A percentile compares a stretch with the other conserved stretches of the same genome.
Conservation (phyloP, 2,888 invertebrate genomes). For the Hedychridium roseum region DNA sequence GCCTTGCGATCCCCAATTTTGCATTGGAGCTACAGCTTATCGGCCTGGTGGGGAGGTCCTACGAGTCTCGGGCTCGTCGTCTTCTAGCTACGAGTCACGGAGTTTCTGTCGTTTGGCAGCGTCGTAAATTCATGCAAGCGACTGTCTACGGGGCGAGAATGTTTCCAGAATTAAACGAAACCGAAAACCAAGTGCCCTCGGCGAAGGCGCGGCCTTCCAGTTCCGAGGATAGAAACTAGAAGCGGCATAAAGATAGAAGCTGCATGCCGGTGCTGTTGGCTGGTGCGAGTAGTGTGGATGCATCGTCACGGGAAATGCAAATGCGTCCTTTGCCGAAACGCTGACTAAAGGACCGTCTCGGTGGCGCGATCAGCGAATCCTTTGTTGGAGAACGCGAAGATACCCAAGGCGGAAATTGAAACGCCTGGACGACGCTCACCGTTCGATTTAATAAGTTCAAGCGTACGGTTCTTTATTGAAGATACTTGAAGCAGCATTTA, state of each 20-base stretch:
- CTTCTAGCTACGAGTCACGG: too few relatives aligned
- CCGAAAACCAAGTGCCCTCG: slow-evolving; percentile 3
- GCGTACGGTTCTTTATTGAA: too few relatives aligned
- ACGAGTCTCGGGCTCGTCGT: too few relatives aligned
- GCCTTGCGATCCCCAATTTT: slow-evolving; percentile 40
- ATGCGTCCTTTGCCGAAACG: slow-evolving; percentile 16
- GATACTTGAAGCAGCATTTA: too few relatives aligned
- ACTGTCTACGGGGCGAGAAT: too few relatives aligned
- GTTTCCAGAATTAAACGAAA: slow-evolving; percentile 19
- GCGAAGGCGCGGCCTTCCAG: slow-evolving; percentile 13
- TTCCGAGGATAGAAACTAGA: slow-evolving; percentile 6
- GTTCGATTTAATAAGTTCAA: too few relatives aligned
- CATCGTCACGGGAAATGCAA: slow-evolving; percentile 22
- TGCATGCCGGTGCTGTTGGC: neutral
- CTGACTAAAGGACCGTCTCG: slow-evolving; percentile 12
- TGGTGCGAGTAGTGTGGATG: too few relatives aligned
- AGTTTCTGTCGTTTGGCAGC: too few relatives aligned
- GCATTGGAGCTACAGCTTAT: slow-evolving; percentile 17
- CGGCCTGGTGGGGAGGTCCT: too few relatives aligned
- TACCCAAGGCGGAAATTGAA: too few relatives aligned
- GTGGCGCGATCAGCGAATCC: neutral
- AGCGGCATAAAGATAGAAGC: slow-evolving; percentile 22
- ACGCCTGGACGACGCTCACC: too few relatives aligned
- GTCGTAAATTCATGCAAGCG: too few relatives aligned
- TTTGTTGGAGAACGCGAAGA: neutral